Base-by-base conservation (phyloP, 2,888 invertebrate genomes). In the Diaperis boleti region DNA sequence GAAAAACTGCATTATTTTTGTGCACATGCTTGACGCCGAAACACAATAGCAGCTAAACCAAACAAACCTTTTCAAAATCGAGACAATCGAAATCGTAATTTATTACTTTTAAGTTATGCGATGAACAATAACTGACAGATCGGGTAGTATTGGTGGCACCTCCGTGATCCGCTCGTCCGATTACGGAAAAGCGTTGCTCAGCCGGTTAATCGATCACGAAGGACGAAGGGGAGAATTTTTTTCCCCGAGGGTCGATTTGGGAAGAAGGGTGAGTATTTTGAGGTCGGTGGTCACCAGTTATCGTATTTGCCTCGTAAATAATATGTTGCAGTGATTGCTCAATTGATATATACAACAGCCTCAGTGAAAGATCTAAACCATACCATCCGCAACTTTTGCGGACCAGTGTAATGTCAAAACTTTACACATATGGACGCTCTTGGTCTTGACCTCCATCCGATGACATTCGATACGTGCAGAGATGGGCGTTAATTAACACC, bases 1-100 rank as follows among this genome's bases (percentile, higher is more conserved):
- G 11, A 49, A 54, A 54, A 54, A 31, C 15, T 31, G 20, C 42
- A 54, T 42, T 54, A 54, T 54, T 42, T 54, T 14, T 54, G 41
- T 54, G 54, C 42, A 54, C 54, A 54, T 54, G 45, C 45, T 45
- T 47, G 57, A 37, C 47, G 57, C 57, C 37, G 45, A 57, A 45
- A 45, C 45, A 57, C 57, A 45, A 56, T 56, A 20, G 45, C 11
- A 47, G 45, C 45, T 33, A 47, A 45, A 57, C 45, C 33, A 57
- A 57, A 57, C 47, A 57, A 57, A 45, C 47, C 57, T 45, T 45
- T 57, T 35, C 17, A 57, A 57, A 57, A 47, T 39, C 13, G 45
- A 45, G 47, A 56, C 56, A 57, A 57, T 57, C 17, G 33, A 45
- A 45, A 57, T 57, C 45, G 47, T 33, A 55, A 22, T 57, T 57